Evolutionary conservation across 92 coral and sea anemone species (phyloP), one percentile per base, ranked within the genome.

Genomic region (Ricordea florida): DNA sequence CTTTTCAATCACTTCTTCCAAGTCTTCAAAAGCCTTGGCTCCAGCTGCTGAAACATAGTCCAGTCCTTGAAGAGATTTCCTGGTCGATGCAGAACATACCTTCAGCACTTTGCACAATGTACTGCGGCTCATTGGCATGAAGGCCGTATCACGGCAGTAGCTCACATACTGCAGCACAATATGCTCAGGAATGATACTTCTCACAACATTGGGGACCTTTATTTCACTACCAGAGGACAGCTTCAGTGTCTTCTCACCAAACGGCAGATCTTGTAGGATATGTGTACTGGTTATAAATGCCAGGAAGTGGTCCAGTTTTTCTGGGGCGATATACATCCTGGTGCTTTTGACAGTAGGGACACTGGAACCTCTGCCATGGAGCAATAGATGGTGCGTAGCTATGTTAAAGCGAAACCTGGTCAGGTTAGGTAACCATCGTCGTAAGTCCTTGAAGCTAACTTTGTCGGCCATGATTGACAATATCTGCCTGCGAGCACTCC

Each of bases 111-210:
- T 80, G 63, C 64, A 60, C 61, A 80, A 66, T 26, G 71, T 74
- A 47, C 88, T 56, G 18, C 88, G 70, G 55, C 89, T 83, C 72
- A 75, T 49, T 37, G 89, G 83, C 43, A 36, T 63, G 59, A 83
- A 83, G 20, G 72, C 83, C 14, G 70, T 55, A 20, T 75, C 83
- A 38, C 14, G 16, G 28, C 83, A 66, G 46, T 83, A 71, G 33
- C 68, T 47, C 21, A 38, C 68, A 49, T 85, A 85, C 52, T 85
- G 81, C 30, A 42, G 72, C 22, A 85, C 76, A 28, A 85, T 72
- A 17, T 78, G 89, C 59, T 78, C 82, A 33, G 82, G 82, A 43
- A 85, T 79, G 31, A 79, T 52, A n/a, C 49, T 85, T 58, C 90
- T 72, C 17, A 85, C 56, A 45, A 78, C 90, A 78, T 78, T 78